phyloP scores from a whole-genome alignment of 2,888 invertebrate species.

The Andricus curvator region DNA sequence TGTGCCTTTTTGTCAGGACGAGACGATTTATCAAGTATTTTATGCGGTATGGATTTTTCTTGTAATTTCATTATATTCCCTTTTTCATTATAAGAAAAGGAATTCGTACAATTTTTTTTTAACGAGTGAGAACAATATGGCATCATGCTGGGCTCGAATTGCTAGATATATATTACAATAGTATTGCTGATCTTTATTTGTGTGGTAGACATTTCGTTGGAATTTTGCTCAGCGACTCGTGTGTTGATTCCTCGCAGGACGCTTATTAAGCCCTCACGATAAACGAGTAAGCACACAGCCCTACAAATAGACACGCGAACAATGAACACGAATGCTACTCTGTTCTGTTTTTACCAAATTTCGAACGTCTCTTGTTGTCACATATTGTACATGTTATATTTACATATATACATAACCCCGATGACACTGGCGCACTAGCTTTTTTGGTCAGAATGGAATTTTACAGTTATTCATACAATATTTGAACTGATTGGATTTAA shows the following conservation, averaged over 20 bases:
- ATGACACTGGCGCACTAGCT: conserved; percentile 15
- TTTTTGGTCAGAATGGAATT: conserved; percentile 2
- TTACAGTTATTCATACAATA: neutral
- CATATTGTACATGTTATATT: conserved; percentile 33
- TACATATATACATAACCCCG: neutral
- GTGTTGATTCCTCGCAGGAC: conserved; percentile 41
- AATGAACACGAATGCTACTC: conserved; percentile 35
- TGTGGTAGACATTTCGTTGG: conserved; percentile 68
- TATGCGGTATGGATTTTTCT: neutral
- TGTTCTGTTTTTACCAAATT: conserved; percentile 38
- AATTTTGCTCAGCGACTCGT: conserved; percentile 50
- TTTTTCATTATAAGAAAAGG: neutral
- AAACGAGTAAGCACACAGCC: conserved; percentile 29
- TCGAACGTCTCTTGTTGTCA: conserved; percentile 19
- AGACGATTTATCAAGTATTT: neutral
- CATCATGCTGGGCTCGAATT: conserved; percentile 64
- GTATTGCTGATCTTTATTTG: conserved; percentile 65
- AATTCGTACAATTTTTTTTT: neutral
- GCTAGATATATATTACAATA: conserved; percentile 57
- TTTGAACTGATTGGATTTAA: neutral
- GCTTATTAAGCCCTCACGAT: conserved; percentile 33
- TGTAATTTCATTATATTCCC: no score
- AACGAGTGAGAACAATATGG: conserved; percentile 5
- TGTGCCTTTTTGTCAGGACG: neutral
- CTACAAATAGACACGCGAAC: conserved; percentile 22